These are phyloP conservation scores for Cricetomys ansorgei DNA, from an alignment of 2,113 vertebrate genomes.

Conservation along the genomic window DNA sequence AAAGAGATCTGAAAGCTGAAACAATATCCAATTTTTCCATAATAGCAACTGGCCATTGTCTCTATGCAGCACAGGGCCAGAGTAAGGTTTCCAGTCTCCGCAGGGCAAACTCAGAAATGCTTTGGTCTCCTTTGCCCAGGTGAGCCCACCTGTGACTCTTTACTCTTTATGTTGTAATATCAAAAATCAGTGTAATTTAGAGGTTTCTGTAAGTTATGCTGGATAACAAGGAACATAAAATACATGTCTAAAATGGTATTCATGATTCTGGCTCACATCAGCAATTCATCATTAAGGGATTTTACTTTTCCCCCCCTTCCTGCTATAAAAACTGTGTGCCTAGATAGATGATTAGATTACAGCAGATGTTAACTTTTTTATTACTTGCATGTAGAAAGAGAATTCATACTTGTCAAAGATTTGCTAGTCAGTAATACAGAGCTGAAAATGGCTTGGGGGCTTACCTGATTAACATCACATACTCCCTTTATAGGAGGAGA, in stretches of 20 bases:
- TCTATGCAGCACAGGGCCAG: neutral
- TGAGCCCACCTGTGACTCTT: conserved; percentile 75
- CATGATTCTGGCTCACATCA: conserved; percentile 68
- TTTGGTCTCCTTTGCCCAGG: conserved; percentile 60
- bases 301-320: conserved; percentile 19
- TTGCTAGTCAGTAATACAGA: neutral
- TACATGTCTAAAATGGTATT: conserved; percentile 67
- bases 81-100: conserved; percentile 61
- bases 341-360: conserved; percentile 80
- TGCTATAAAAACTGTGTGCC: conserved; percentile 78
- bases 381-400: conserved; percentile 45
- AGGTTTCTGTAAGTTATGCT: conserved; percentile 71
- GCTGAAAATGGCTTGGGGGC: neutral
- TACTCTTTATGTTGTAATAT: conserved; percentile 73
- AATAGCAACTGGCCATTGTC: conserved; percentile 28
- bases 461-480: neutral
- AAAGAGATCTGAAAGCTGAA: conserved; percentile 61
- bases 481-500: neutral
- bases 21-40: conserved; percentile 13
- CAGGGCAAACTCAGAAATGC: conserved; percentile 68
- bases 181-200: conserved; percentile 74
- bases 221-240: conserved; percentile 59
- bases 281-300: conserved; percentile 78
- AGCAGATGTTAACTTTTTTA: conserved; percentile 77
- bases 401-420: conserved; percentile 47